Evolutionary conservation across 2,888 invertebrate genomes (phyloP).

Genomic region (Exocentrus adspersus): DNA sequence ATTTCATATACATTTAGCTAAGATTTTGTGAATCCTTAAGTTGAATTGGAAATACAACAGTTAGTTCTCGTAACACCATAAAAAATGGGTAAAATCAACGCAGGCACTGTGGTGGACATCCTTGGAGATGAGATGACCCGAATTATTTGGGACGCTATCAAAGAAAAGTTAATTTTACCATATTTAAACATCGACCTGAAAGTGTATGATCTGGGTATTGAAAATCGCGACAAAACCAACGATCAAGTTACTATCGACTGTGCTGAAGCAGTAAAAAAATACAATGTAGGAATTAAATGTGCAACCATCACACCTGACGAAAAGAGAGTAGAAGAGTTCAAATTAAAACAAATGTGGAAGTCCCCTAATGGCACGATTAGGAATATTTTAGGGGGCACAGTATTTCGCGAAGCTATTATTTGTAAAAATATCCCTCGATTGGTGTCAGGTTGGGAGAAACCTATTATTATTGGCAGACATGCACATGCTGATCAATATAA

Average conservation of each 20-base stretch:
- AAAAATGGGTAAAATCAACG: conserved; percentile 74
- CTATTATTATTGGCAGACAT: conserved; percentile 98
- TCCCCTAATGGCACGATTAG: conserved; percentile 90
- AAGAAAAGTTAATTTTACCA: conserved; percentile 95
- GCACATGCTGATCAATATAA: conserved; percentile 98
- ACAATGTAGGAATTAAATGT: conserved; percentile 99
- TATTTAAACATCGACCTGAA: conserved; percentile 95
- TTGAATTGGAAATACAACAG: too few relatives aligned
- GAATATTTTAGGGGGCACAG: conserved; percentile 85
- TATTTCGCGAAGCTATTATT: conserved; percentile 86
- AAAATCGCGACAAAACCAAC: conserved; percentile 91
- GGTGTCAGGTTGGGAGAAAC: conserved; percentile 94
- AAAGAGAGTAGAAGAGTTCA: conserved; percentile 89
- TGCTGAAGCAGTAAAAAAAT: conserved; percentile 95
- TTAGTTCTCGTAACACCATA: too few relatives aligned
- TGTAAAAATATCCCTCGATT: conserved; percentile 95
- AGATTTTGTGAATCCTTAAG: too few relatives aligned
- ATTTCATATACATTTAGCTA: too few relatives aligned
- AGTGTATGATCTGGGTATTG: conserved; percentile 93
- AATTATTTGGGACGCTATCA: conserved; percentile 98
- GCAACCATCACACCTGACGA: conserved; percentile 99
- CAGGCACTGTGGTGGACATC: conserved; percentile 90
- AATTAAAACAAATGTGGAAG: conserved; percentile 90
- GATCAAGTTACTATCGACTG: conserved; percentile 97
- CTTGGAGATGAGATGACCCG: conserved; percentile 97